Evolutionary conservation across 53 echinoderm and acorn worm species (phyloP).

Genomic region (Holothuria leucospilota): DNA sequence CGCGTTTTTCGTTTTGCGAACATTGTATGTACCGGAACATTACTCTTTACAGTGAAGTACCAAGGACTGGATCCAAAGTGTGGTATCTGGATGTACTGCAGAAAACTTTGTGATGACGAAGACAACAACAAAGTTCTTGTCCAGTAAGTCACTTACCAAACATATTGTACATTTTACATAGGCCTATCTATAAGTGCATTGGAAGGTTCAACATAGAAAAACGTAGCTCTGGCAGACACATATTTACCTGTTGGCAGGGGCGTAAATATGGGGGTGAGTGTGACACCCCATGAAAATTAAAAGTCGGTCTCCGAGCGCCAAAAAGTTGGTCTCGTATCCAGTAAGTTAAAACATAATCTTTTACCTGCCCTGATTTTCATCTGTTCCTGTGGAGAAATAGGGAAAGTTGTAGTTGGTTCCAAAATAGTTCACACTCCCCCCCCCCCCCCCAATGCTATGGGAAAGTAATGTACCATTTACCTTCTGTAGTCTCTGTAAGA

Average conservation of each 20-base stretch:
- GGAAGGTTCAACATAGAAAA: not conserved
- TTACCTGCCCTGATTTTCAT: too few relatives aligned
- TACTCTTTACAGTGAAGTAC: constrained; percentile 6
- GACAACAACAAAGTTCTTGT: constrained; percentile 11
- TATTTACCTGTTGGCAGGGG: too few relatives aligned
- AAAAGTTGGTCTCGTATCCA: too few relatives aligned
- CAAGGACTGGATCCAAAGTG: constrained; percentile 15
- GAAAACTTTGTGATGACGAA: not conserved
- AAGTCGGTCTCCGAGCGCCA: too few relatives aligned
- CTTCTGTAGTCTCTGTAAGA: not conserved
- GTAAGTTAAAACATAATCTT: too few relatives aligned
- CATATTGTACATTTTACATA: not conserved
- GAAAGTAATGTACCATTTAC: not conserved
- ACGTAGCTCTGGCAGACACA: not conserved
- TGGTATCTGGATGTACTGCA: constrained; percentile 18
- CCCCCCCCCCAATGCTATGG: too few relatives aligned
- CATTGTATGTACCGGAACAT: not conserved
- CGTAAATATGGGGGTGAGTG: too few relatives aligned
- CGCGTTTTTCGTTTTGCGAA: constrained; percentile 6
- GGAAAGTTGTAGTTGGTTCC: too few relatives aligned
- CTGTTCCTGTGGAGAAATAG: too few relatives aligned
- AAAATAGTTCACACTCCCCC: too few relatives aligned
- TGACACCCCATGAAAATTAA: too few relatives aligned
- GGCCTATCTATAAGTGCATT: not conserved
- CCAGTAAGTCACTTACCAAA: not conserved